Percentiles rank a stretch among this genome's conserved stretches.
These are phyloP conservation scores for Zosterops pallidus DNA, from an alignment of 2,113 vertebrate genomes.

Conservation along the genomic window DNA sequence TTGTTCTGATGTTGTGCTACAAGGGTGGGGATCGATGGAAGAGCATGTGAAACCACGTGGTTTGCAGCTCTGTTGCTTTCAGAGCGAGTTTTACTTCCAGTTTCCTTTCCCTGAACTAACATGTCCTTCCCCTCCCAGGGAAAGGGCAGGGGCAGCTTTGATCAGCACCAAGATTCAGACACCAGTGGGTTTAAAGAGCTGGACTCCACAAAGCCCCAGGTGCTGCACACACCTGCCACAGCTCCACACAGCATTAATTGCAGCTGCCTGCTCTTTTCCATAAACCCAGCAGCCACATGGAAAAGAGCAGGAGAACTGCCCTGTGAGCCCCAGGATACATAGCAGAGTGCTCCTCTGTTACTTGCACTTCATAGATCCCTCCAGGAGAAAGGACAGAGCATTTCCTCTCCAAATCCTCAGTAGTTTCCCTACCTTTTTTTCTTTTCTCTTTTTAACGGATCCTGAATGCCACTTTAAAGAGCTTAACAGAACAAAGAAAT, in stretches of 20 bases:
- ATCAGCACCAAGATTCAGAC: not conserved
- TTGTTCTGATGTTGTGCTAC: not conserved
- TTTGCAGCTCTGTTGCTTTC: not conserved
- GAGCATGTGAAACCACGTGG: accelerated
- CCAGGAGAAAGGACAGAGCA: not conserved
- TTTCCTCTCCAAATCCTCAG: not conserved
- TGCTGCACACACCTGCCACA: not conserved
- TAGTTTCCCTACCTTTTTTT: not conserved
- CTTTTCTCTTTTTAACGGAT: not conserved
- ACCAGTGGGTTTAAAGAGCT: not conserved
- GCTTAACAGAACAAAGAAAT: not conserved
- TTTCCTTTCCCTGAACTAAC: not conserved
- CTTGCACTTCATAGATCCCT: not conserved
- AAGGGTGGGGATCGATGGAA: not conserved
- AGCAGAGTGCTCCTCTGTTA: not conserved
- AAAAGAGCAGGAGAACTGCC: not conserved
- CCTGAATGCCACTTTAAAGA: not conserved
- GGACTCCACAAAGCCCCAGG: too few species aligned
- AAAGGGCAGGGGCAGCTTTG: not conserved
- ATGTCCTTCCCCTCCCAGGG: not conserved
- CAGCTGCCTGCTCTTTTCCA: not conserved
- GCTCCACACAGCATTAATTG: not conserved
- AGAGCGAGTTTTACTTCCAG: not conserved
- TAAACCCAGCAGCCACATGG: not conserved
- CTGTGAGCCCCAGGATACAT: not conserved